phyloP scores from a whole-genome alignment of 30 jellyfish, hydroid and myxozoan species.

The Aurelia aurita region DNA sequence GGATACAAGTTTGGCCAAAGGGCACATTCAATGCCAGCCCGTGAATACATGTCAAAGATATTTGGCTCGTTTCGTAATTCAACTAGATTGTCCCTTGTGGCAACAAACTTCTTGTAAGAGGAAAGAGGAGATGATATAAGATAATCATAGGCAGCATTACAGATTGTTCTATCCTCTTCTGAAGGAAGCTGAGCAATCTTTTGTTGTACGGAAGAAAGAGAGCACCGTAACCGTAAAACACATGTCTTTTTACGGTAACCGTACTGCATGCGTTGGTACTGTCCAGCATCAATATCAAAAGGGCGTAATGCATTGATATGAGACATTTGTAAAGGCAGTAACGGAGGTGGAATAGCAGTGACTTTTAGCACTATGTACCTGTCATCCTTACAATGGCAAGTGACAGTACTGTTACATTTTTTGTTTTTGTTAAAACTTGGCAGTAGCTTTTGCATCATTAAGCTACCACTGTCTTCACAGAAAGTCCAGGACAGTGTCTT shows the following conservation, averaged over 20 bases:
- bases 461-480: neutral
- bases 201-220: neutral
- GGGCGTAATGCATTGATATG: conserved; percentile 6
- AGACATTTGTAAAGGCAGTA: neutral
- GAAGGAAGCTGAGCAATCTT: neutral
- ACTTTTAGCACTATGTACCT: conserved; percentile 8
- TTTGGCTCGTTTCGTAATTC: neutral
- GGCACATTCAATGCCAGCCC: conserved; percentile 57
- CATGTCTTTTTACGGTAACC: conserved; percentile 29
- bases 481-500: no score
- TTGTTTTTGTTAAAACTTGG: neutral
- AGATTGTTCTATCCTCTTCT: neutral
- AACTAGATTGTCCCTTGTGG: neutral
- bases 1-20: conserved; percentile 56
- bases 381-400: neutral
- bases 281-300: conserved; percentile 30
- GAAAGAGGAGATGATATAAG: neutral
- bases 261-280: neutral
- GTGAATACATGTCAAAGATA: neutral
- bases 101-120: neutral
- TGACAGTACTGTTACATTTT: neutral
- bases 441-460: neutral
- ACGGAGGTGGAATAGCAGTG: neutral
- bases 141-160: conserved; percentile 4
- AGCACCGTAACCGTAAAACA: neutral